Evolutionary conservation across 2,888 invertebrate genomes (phyloP).

Genomic region (Formica aserva): DNA sequence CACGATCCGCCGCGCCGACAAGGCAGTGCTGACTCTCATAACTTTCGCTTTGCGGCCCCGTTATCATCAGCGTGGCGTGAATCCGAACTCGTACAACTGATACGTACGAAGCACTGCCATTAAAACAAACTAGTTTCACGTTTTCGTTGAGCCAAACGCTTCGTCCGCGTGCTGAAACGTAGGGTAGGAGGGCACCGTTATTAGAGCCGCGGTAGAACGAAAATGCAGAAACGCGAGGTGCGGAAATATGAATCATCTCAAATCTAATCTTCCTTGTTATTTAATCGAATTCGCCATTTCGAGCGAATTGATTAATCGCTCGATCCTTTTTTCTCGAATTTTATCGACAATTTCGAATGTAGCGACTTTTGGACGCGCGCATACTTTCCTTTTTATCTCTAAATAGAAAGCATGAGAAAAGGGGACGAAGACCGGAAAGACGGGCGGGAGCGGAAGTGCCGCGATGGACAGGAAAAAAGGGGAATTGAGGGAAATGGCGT

Average conservation of each 20-base stretch:
- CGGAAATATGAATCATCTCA: not conserved
- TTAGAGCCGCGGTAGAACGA: not conserved
- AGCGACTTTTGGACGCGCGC: constrained; percentile 34
- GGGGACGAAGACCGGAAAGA: not conserved
- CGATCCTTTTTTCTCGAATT: not conserved
- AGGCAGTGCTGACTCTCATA: constrained; percentile 12
- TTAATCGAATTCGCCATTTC: not conserved
- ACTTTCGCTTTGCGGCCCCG: constrained; percentile 27
- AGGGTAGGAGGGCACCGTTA: not conserved
- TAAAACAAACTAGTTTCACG: constrained; percentile 29
- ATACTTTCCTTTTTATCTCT: constrained; percentile 32
- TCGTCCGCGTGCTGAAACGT: not conserved
- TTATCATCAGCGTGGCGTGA: constrained; percentile 43
- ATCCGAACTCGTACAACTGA: constrained; percentile 39
- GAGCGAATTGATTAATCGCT: constrained; percentile 3
- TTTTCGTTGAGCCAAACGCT: constrained; percentile 15
- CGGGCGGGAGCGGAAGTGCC: not conserved
- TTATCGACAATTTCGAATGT: constrained; percentile 7
- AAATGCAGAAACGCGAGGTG: not conserved
- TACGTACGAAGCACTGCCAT: constrained; percentile 13
- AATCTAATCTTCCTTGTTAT: not conserved
- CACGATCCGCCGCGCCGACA: constrained; percentile 43
- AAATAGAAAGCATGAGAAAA: constrained; percentile 39
- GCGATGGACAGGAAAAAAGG: constrained; percentile 4
- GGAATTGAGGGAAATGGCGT: constrained; percentile 49